Percentiles rank a stretch among this genome's conserved stretches.
These are phyloP conservation scores for Vanessa tameamea DNA, from an alignment of 1,140 invertebrate species.

Conservation along the genomic window DNA sequence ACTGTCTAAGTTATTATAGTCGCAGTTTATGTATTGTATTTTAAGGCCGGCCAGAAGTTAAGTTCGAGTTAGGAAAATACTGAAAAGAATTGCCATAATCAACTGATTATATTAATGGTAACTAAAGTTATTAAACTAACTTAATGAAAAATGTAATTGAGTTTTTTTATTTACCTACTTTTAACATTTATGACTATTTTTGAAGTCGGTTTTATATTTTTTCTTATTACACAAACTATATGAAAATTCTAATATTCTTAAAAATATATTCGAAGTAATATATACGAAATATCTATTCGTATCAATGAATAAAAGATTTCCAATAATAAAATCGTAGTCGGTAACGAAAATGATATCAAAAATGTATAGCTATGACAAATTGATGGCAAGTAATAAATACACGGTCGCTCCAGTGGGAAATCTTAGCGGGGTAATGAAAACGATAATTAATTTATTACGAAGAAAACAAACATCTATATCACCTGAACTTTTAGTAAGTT, in stretches of 20 bases:
- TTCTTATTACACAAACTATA: too few relatives aligned
- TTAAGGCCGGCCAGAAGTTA: too few relatives aligned
- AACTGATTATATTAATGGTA: too few relatives aligned
- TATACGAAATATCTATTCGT: not conserved
- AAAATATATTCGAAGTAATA: not conserved
- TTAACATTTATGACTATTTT: too few relatives aligned
- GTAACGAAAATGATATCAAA: conserved; percentile 29
- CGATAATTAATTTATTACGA: conserved; percentile 25
- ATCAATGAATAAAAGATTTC: conserved; percentile 21
- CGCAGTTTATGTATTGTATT: too few relatives aligned
- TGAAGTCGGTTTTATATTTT: too few relatives aligned
- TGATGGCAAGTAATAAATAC: conserved; percentile 37
- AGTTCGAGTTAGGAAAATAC: too few relatives aligned
- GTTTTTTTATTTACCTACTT: too few relatives aligned
- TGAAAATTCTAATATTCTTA: not conserved
- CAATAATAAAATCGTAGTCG: conserved; percentile 34
- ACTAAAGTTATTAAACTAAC: too few relatives aligned
- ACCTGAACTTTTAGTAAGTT: not conserved
- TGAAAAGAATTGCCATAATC: too few relatives aligned
- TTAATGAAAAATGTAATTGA: too few relatives aligned
- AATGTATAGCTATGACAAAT: conserved; percentile 39
- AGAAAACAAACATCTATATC: conserved; percentile 2
- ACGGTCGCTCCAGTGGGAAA: conserved; percentile 34
- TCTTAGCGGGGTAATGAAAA: conserved; percentile 39
- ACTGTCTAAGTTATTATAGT: too few relatives aligned